These are phyloP conservation scores for Psettodes erumei DNA, from an alignment of 2,113 vertebrate genomes.

Conservation along the genomic window DNA sequence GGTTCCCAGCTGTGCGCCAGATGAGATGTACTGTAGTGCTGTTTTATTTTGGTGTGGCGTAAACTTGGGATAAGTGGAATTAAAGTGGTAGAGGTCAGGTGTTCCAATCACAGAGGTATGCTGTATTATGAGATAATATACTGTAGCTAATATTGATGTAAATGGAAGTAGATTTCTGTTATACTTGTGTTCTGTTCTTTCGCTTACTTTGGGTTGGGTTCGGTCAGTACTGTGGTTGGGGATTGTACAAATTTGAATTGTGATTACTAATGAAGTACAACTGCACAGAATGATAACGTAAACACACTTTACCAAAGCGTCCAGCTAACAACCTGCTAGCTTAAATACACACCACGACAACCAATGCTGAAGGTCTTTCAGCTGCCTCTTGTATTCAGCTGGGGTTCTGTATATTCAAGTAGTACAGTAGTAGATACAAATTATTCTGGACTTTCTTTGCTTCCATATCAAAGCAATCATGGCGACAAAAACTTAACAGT, in stretches of 20 bases:
- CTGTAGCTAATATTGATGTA: conserved; percentile 9
- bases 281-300: background rate
- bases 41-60: background rate
- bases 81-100: background rate
- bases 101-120: conserved; percentile 39
- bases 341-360: background rate
- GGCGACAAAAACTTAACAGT: background rate
- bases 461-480: background rate
- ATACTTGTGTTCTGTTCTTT: conserved; percentile 2
- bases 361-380: background rate
- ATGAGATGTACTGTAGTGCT: conserved; percentile 27
- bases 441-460: background rate
- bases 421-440: no score
- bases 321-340: background rate
- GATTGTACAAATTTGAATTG: background rate
- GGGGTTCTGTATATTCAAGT: no score
- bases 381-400: no score
- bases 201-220: conserved; percentile 21
- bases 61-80: background rate
- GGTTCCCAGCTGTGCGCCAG: background rate
- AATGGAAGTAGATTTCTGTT: background rate
- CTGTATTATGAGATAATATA: conserved; percentile 28
- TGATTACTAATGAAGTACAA: background rate
- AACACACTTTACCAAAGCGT: background rate
- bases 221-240: background rate